Evolutionary conservation across 1,140 invertebrate genomes (phyloP), one percentile per base, ranked within the genome.

Genomic region (Euura saliciscinereae): DNA sequence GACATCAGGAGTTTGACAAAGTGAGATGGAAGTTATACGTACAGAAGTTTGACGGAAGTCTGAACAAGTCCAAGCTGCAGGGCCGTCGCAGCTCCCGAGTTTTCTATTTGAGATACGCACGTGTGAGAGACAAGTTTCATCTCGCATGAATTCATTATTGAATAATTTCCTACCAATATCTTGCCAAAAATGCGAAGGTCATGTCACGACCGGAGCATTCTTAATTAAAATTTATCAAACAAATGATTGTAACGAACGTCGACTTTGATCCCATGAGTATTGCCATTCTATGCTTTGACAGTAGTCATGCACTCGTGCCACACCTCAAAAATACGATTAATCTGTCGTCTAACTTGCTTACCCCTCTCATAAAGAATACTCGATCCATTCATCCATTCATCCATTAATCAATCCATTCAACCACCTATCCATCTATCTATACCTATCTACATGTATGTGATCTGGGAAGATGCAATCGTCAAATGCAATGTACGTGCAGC

Each of bases 101-200:
- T 43, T 68, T 68, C 28, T 43, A 11, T 68, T 68, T 45, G 11
- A 68, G 3, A 8, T 10, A 68, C 44, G 66, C 66, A 13, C 66
- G 66, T 45, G 10, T 59, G 3, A 5, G 51, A 59, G 1, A 59
- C 0, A 28, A 59, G 51, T 59, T n/a, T 59, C 13, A 59, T 59
- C 51, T 59, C 51, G 51, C 13, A 59, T 11, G 2, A 11, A 59
- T 4, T 59, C 13, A 11, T 59, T 59, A 11, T 59, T 59, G 13
- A n/a, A 28, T 28, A 59, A 59, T n/a, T 59, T 59, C 51, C 51
- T 59, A 59, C 13, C 3, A 59, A 59, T 59, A 59, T 59, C 51
- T 59, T 59, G 51, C 51, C 51, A 59, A 59, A 59, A 8, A 11
- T 59, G 51, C 51, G 51, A 59, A 8, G 13, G 51, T 59, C 51